Conservation (phyloP, 2,888 invertebrate genomes). For the Lacanobia oleracea region DNA sequence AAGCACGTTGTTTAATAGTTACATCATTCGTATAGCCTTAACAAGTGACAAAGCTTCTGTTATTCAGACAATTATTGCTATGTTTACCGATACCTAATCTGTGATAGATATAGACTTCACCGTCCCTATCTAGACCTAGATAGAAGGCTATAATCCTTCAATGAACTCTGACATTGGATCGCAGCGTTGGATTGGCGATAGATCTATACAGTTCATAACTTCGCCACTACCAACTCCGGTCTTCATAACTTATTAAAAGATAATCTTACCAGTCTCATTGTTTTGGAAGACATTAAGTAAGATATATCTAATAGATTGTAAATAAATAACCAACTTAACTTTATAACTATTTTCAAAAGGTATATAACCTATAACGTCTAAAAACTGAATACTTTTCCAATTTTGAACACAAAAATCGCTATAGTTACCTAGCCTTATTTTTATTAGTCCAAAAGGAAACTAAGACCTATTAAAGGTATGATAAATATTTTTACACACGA, state of each 20-base stretch:
- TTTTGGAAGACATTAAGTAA: too few relatives aligned
- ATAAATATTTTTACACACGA: too few relatives aligned
- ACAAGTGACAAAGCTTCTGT: neutral
- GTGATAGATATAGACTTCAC: neutral
- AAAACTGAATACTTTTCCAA: too few relatives aligned
- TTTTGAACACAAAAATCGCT: too few relatives aligned
- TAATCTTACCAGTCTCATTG: too few relatives aligned
- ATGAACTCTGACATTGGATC: constrained; percentile 41
- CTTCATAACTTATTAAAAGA: neutral
- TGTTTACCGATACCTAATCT: neutral
- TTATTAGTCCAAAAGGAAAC: too few relatives aligned
- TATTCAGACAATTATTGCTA: neutral
- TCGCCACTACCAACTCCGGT: neutral
- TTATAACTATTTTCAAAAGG: too few relatives aligned
- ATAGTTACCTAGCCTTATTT: too few relatives aligned
- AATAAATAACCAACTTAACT: too few relatives aligned
- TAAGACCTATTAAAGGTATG: too few relatives aligned
- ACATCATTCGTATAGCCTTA: constrained; percentile 4
- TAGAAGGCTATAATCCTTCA: constrained; percentile 19
- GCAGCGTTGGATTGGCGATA: neutral
- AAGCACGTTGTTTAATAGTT: neutral
- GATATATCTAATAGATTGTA: too few relatives aligned
- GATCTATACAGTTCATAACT: neutral
- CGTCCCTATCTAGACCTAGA: constrained; percentile 5
- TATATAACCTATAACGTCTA: too few relatives aligned